A percentile compares a stretch with the other conserved stretches of the same genome.
Evolutionary conservation across 1,140 invertebrate species (phyloP).

Genomic region (Trichoplusia ni): DNA sequence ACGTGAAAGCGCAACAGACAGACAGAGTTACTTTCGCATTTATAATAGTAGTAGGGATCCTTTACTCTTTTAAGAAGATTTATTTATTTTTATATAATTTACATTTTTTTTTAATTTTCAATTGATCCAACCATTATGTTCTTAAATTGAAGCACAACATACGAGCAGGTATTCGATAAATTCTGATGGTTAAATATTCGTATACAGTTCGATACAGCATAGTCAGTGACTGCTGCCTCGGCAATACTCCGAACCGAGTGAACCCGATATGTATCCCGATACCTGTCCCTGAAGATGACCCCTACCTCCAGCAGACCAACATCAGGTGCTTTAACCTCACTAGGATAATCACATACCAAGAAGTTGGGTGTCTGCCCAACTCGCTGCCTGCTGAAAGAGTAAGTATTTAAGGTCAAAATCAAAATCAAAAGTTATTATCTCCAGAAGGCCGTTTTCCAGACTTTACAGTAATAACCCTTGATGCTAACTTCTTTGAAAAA

Average conservation of each 20-base stretch:
- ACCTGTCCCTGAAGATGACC: constrained; percentile 37
- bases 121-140: too few species aligned
- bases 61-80: too few species aligned
- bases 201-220: constrained; percentile 28
- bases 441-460: too few species aligned
- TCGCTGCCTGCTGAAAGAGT: constrained; percentile 39
- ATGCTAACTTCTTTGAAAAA: too few species aligned
- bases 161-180: not conserved
- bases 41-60: too few species aligned
- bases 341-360: constrained; percentile 32
- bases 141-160: not conserved
- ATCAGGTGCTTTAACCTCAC: constrained; percentile 44
- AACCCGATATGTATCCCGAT: constrained; percentile 38
- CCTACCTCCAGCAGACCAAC: constrained; percentile 34
- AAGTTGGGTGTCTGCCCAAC: constrained; percentile 32
- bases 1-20: too few species aligned
- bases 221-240: constrained; percentile 35
- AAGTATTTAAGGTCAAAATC: too few species aligned
- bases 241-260: constrained; percentile 31
- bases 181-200: not conserved
- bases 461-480: too few species aligned
- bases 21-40: too few species aligned
- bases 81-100: too few species aligned
- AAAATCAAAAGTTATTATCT: too few species aligned
- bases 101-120: too few species aligned